Evolutionary conservation across 2,113 vertebrate genomes (phyloP).

Genomic region (Heloderma charlesbogerti): DNA sequence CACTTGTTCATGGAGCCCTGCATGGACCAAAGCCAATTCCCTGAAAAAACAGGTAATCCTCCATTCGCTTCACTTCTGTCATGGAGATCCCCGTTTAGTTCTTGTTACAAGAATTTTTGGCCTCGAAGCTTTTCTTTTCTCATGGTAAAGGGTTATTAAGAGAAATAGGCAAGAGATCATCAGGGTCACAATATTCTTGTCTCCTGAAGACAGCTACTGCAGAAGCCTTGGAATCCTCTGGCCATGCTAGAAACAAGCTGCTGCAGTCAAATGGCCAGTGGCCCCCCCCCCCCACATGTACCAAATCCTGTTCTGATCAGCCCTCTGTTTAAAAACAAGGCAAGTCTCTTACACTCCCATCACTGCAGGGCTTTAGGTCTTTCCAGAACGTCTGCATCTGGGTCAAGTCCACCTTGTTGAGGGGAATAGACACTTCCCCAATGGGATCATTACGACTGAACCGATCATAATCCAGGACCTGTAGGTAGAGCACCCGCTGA

Average conservation of each 20-base stretch:
- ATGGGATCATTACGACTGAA: conserved; percentile 99
- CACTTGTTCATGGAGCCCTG: no score
- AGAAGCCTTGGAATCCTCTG: neutral
- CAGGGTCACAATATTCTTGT: neutral
- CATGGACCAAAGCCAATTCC: no score
- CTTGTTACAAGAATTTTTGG: neutral
- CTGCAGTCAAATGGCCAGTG: neutral
- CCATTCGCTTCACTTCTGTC: no score
- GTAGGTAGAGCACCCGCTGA: conserved; percentile 95
- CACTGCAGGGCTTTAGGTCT: conserved; percentile 97
- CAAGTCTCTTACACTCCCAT: conserved; percentile 93
- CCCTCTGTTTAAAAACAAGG: neutral
- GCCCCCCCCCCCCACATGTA: no score
- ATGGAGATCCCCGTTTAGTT: no score
- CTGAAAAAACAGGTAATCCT: no score
- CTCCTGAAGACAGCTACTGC: neutral
- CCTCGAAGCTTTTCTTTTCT: neutral
- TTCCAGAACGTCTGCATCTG: conserved; percentile 99
- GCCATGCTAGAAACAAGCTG: neutral
- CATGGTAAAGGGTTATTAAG: neutral
- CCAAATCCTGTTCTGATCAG: neutral
- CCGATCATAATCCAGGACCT: conserved; percentile 94
- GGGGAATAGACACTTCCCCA: conserved; percentile 95
- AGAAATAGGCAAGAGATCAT: neutral
- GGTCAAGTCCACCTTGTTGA: conserved; percentile 97